A percentile compares a stretch with the other conserved stretches of the same genome.
phyloP scores from a whole-genome alignment of 2,888 invertebrate species.

The Coelopa pilipes region DNA sequence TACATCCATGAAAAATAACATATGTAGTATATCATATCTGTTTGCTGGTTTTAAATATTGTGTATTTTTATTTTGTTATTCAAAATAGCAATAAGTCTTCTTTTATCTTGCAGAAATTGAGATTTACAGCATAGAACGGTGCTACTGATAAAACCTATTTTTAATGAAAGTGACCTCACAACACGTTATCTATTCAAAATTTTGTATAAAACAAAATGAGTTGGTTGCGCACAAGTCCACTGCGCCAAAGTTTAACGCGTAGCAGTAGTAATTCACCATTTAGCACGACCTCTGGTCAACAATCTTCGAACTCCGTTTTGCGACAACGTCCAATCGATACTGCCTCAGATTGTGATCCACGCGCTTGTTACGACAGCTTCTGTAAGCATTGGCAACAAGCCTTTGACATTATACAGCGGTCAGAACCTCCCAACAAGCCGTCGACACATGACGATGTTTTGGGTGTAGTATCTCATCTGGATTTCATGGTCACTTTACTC shows the following conservation, averaged over 20 bases:
- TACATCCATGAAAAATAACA: slow-evolving; percentile 6
- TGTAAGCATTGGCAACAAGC: slow-evolving; percentile 95
- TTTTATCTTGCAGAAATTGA: too few relatives aligned
- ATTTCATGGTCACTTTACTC: slow-evolving; percentile 88
- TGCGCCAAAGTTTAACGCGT: slow-evolving; percentile 67
- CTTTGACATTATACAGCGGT: slow-evolving; percentile 81
- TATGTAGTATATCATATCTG: neutral
- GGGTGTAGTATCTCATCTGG: slow-evolving; percentile 90
- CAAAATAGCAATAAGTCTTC: too few relatives aligned
- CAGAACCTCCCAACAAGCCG: slow-evolving; percentile 69
- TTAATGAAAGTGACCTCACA: slow-evolving; percentile 4
- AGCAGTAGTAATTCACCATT: slow-evolving; percentile 54
- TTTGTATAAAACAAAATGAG: slow-evolving; percentile 69
- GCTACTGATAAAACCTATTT: slow-evolving; percentile 11
- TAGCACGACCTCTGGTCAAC: slow-evolving; percentile 38
- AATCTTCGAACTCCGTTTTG: slow-evolving; percentile 39
- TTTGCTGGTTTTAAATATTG: too few relatives aligned
- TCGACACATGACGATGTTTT: slow-evolving; percentile 87
- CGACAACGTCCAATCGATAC: slow-evolving; percentile 74
- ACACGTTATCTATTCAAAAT: slow-evolving; percentile 23
- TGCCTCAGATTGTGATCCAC: slow-evolving; percentile 82
- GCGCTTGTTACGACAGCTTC: slow-evolving; percentile 92
- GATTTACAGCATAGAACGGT: slow-evolving; percentile 2
- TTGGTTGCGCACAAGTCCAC: slow-evolving; percentile 74
- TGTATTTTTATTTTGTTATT: too few relatives aligned